phyloP scores from a whole-genome alignment of 1,140 invertebrate species.

The Stegodyphus mimosarum region DNA sequence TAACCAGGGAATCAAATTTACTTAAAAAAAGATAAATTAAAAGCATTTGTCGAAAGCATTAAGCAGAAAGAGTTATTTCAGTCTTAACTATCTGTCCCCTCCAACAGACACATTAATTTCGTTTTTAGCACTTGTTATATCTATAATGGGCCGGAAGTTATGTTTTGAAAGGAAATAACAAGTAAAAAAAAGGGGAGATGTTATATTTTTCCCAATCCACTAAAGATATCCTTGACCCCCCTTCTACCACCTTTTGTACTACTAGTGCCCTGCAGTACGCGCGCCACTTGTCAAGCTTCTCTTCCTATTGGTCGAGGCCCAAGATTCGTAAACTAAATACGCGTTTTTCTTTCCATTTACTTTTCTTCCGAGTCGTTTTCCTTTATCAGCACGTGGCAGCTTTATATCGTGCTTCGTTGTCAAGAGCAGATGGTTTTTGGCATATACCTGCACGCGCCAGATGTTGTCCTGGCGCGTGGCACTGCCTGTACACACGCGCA shows the following conservation, averaged over 20 bases:
- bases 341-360: conserved; percentile 18
- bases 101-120: conserved; percentile 25
- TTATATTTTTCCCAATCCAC: neutral
- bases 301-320: neutral
- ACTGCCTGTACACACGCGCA: conserved; percentile 4
- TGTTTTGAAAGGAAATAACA: neutral
- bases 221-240: neutral
- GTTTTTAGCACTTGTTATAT: neutral
- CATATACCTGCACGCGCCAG: conserved; percentile 51
- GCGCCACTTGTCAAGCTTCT: conserved; percentile 43
- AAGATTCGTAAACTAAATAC: neutral
- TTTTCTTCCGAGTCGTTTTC: conserved; percentile 34
- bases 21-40: too few species aligned
- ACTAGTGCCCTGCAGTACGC: conserved; percentile 23
- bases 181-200: neutral
- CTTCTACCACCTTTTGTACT: conserved; percentile 49
- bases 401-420: conserved; percentile 21
- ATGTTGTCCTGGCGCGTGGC: conserved; percentile 43
- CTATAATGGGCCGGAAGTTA: neutral
- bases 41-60: too few species aligned
- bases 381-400: conserved; percentile 34
- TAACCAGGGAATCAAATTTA: too few species aligned
- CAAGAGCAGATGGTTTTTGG: conserved; percentile 28
- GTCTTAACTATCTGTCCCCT: neutral
- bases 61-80: conserved; percentile 16